Percentiles rank a stretch among this genome's conserved stretches.
These are phyloP conservation scores for Axis porcinus DNA, from an alignment of 2,113 vertebrate species.

Conservation along the genomic window DNA sequence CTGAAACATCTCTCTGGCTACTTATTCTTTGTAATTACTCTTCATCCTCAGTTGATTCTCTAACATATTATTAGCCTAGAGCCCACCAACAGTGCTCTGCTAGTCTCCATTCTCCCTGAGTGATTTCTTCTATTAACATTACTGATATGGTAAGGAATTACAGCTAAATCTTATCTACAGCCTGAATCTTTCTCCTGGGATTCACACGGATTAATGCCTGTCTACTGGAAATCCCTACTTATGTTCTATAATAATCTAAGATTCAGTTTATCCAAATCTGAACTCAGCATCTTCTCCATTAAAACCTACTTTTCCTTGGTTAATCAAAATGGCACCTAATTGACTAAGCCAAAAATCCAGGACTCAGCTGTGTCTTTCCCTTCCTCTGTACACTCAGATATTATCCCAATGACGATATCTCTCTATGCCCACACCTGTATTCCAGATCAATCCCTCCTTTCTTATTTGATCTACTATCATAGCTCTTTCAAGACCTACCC, in stretches of 20 bases:
- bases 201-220: conserved; percentile 23
- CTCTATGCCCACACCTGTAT: not conserved
- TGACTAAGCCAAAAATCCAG: not conserved
- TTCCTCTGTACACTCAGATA: not conserved
- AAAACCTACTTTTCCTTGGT: conserved; percentile 9
- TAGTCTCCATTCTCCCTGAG: not conserved
- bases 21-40: not conserved
- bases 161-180: not conserved
- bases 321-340: conserved; percentile 27
- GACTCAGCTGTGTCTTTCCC: not conserved
- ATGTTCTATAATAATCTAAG: conserved; percentile 31
- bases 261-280: conserved; percentile 44
- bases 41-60: not conserved
- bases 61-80: not conserved
- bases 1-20: not conserved
- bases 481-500: not conserved
- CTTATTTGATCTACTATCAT: not conserved
- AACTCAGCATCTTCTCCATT: conserved; percentile 46
- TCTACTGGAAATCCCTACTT: not conserved
- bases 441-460: not conserved
- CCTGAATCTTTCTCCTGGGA: not conserved
- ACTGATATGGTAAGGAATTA: not conserved
- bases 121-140: not conserved
- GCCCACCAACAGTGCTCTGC: not conserved
- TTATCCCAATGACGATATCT: not conserved